phyloP scores from a whole-genome alignment of 2,113 vertebrate genomes.

The Urocynchramus pylzowi region DNA sequence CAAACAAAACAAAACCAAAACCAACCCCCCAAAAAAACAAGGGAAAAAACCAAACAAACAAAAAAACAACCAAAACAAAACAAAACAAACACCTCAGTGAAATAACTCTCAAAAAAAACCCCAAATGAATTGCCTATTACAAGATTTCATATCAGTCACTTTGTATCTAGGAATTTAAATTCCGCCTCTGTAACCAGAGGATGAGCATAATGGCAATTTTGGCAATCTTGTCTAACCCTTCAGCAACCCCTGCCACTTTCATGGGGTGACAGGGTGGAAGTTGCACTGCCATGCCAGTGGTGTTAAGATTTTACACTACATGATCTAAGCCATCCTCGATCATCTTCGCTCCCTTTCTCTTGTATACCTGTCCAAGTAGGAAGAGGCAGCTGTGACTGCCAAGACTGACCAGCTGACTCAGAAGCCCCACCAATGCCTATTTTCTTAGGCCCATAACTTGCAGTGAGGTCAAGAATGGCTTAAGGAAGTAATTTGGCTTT shows the following conservation, averaged over 20 bases:
- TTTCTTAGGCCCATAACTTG: neutral
- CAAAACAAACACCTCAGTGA: neutral
- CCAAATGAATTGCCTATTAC: neutral
- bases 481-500: neutral
- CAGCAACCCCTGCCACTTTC: neutral
- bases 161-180: neutral
- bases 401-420: neutral
- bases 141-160: neutral
- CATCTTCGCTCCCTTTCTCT: neutral
- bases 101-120: neutral
- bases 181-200: neutral
- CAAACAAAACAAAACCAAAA: neutral
- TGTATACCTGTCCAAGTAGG: neutral
- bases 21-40: neutral
- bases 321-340: neutral
- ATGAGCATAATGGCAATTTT: neutral
- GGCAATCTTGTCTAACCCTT: neutral
- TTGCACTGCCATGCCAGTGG: neutral
- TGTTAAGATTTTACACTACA: neutral
- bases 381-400: neutral
- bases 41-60: neutral
- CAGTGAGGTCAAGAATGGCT: neutral
- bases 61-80: too few relatives aligned
- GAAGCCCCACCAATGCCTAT: rapidly evolving
- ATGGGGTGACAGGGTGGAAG: neutral